Conservation (phyloP, 2,888 invertebrate species). For the Endomychus coccineus region DNA sequence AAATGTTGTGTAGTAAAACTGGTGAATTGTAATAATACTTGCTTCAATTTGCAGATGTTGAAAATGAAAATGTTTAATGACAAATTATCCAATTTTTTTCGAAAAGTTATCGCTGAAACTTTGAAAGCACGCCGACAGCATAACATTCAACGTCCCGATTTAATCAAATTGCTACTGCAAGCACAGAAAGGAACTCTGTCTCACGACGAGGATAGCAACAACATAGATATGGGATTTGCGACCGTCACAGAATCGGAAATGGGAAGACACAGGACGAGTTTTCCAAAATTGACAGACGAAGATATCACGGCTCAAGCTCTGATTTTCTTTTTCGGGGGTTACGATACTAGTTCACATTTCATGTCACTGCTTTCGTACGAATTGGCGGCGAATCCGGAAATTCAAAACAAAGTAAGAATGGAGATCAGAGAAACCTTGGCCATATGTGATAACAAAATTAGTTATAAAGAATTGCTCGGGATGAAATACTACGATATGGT, state of each 20-base stretch:
- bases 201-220: constrained; percentile 18
- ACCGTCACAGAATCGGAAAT: constrained; percentile 27
- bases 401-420: constrained; percentile 48
- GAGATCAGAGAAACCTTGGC: constrained; percentile 39
- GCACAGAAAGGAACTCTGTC: constrained; percentile 42
- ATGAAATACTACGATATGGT: constrained; percentile 59
- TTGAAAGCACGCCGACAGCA: constrained; percentile 25
- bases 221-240: constrained; percentile 28
- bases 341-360: constrained; percentile 43
- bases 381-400: constrained; percentile 51
- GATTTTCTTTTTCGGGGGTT: constrained; percentile 47
- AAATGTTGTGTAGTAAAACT: too few relatives aligned
- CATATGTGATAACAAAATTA: constrained; percentile 37
- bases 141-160: constrained; percentile 33
- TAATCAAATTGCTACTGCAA: constrained; percentile 52
- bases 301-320: constrained; percentile 51
- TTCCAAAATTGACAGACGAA: constrained; percentile 9
- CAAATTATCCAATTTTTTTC: constrained; percentile 22
- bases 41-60: too few relatives aligned
- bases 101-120: constrained; percentile 21
- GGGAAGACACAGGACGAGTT: neutral
- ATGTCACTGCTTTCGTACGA: constrained; percentile 50
- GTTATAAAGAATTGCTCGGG: constrained; percentile 47
- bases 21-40: too few relatives aligned
- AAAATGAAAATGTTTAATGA: too few relatives aligned